phyloP scores from a whole-genome alignment of 1,140 invertebrate species.

The Drosophila tropicalis region DNA sequence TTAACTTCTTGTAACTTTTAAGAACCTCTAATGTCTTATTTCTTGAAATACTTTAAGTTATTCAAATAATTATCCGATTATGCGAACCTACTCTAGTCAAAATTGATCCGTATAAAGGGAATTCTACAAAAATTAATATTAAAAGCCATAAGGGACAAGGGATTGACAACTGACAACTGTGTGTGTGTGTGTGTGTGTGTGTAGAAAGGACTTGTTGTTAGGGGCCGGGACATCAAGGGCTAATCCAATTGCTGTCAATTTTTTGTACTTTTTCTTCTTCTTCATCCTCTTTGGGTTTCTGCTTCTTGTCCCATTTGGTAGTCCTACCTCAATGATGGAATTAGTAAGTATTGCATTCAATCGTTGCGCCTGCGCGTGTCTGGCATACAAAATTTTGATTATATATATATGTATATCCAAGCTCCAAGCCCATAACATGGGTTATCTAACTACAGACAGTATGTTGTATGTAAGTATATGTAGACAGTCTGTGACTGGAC shows the following conservation, averaged over 20 bases:
- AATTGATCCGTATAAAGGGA: no score
- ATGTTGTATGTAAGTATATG: not conserved
- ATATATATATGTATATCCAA: slow-evolving; percentile 2
- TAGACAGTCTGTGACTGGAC: no score
- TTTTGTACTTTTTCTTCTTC: not conserved
- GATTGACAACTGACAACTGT: not conserved
- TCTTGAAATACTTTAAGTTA: no score
- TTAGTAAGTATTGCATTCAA: slow-evolving; percentile 13
- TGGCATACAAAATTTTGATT: slow-evolving; percentile 34
- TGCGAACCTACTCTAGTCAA: no score
- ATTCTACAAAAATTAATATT: no score
- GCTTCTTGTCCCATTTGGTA: slow-evolving; percentile 10
- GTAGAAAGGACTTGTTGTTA: slow-evolving; percentile 11
- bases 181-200: no score
- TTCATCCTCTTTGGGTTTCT: not conserved
- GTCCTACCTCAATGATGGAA: slow-evolving; percentile 48
- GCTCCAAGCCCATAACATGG: slow-evolving; percentile 24
- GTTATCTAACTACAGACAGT: slow-evolving; percentile 21
- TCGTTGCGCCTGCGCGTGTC: slow-evolving; percentile 60
- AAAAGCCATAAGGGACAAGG: no score
- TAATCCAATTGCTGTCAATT: no score
- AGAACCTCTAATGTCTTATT: no score
- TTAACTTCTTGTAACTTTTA: no score
- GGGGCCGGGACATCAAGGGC: slow-evolving; percentile 31
- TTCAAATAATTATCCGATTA: no score